Base-by-base conservation (phyloP, 2,888 invertebrate species). In the Adelognathus sp. region DNA sequence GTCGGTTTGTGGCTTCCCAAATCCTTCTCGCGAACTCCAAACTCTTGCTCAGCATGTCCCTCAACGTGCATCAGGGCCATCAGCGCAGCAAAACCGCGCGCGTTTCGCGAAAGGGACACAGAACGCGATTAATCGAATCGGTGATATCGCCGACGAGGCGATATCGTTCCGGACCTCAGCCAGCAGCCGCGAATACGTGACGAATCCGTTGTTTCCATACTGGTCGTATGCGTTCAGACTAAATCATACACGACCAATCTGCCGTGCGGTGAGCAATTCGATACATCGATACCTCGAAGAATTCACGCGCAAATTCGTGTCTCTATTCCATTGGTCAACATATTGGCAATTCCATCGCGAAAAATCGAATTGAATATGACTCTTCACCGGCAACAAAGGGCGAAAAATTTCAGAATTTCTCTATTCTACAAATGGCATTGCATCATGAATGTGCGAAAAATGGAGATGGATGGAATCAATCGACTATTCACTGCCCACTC, bases 51-150 rank as follows among this genome's bases (percentile, higher is more conserved):
- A 79, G 70, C 64, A 60, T 72, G 70, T 60, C 76, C 63, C 72
- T 76, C 72, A 58, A 44, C 50, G 60, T 56, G 73, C 66, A n/a
- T n/a, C n/a, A n/a, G n/a, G n/a, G n/a, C n/a, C 21, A 3, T 21
- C 36, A 11, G 58, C 64, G 41, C 64, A n/a, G n/a, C n/a, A n/a
- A n/a, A n/a, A n/a, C n/a, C 58, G 50, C 24, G 60, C 44, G 71
- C 77, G 85, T 85, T 85, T 86, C 83, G 82, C 81, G 70, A 82
- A 86, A 86, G 84, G 46, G 36, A 36, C n/a, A 21, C 83, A 83
- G 81, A 77, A 83, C 85, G n/a, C n/a, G 82, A 87, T 86, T 86
- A 86, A 87, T 85, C 82, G 85, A 87, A 86, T 87, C 81, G 80
- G 81, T 72, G 84, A 83, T 85, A 85, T 75, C 73, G 66, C 36